These are phyloP conservation scores for Chionomys nivalis DNA, from an alignment of 2,113 vertebrate genomes.

Conservation along the genomic window DNA sequence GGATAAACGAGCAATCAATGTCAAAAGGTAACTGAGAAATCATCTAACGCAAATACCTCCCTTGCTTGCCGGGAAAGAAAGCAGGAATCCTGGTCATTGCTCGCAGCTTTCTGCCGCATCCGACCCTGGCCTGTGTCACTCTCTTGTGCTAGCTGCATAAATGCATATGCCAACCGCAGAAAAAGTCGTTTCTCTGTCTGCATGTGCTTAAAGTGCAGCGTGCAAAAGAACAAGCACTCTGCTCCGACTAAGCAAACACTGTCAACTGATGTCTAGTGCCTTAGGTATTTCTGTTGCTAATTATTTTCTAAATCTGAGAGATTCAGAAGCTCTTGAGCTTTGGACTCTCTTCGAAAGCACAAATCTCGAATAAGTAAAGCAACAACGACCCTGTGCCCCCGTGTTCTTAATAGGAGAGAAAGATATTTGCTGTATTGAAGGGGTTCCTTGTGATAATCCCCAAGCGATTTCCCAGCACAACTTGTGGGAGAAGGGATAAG, in stretches of 20 bases:
- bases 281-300: constrained; percentile 17
- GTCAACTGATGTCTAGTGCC: neutral
- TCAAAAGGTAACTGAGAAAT: constrained; percentile 5
- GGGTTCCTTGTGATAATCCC: neutral
- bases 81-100: neutral
- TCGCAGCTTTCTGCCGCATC: neutral
- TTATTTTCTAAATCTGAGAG: constrained; percentile 5
- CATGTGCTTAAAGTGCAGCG: constrained; percentile 30
- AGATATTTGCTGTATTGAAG: neutral
- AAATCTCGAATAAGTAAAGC: neutral
- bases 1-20: neutral
- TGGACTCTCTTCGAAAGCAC: neutral
- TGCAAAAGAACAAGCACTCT: neutral
- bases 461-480: neutral
- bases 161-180: neutral
- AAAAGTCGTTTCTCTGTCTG: constrained; percentile 34
- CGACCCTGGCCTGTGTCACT: neutral
- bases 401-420: neutral
- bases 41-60: neutral
- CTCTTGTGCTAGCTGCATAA: neutral
- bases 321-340: neutral
- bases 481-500: neutral
- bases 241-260: neutral
- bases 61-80: neutral
- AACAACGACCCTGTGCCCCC: neutral